Evolutionary conservation across 1,140 invertebrate genomes (phyloP).

Genomic region (Drosophila oshimai): DNA sequence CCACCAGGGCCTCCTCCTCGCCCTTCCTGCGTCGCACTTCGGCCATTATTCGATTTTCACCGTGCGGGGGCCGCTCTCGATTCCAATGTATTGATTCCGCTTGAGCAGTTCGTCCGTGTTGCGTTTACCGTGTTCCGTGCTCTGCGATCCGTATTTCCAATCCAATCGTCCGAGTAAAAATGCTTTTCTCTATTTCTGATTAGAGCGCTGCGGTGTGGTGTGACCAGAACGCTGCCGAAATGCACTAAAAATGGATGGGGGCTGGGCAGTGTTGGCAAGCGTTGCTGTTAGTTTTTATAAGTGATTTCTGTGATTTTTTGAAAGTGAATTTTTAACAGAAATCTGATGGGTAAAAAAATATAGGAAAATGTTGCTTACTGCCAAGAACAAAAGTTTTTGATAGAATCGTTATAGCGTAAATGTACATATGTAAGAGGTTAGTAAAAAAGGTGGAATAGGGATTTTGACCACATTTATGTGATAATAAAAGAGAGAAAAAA

Average conservation of each 20-base stretch:
- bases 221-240: constrained; percentile 11
- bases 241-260: neutral
- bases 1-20: constrained; percentile 54
- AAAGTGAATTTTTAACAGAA: neutral
- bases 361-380: no score
- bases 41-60: constrained; percentile 37
- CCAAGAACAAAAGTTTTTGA: no score
- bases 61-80: neutral
- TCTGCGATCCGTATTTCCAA: constrained; percentile 13
- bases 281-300: no score
- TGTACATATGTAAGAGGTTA: no score
- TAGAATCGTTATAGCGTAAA: no score
- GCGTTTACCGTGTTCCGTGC: constrained; percentile 5
- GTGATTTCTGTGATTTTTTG: no score
- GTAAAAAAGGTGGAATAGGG: no score
- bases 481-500: no score
- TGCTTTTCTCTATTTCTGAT: constrained; percentile 31
- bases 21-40: constrained; percentile 76
- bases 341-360: neutral
- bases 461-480: no score
- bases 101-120: constrained; percentile 11
- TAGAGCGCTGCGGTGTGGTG: constrained; percentile 4
- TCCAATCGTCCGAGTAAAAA: constrained; percentile 20
- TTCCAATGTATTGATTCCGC: constrained; percentile 13
- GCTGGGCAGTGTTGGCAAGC: neutral